Evolutionary conservation across 2,888 invertebrate species (phyloP).

Genomic region (Conistra vaccinii): DNA sequence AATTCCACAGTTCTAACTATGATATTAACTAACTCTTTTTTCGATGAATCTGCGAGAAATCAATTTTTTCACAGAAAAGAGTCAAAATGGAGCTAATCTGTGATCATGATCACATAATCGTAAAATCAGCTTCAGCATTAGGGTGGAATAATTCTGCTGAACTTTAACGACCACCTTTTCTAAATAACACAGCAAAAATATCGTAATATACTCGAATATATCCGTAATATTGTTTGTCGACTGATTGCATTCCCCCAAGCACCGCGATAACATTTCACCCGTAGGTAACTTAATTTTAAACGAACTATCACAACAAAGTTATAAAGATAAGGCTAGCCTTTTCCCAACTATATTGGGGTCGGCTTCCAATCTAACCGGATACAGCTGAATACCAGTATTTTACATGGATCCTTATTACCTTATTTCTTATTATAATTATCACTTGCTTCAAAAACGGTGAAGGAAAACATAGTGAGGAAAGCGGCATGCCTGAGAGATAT

Average conservation of each 20-base stretch:
- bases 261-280: constrained; percentile 46
- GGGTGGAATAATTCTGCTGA: not conserved
- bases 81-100: not conserved
- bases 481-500: too few species aligned
- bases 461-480: too few species aligned
- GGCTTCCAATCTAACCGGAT: too few species aligned
- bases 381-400: too few species aligned
- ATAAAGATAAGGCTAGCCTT: too few species aligned
- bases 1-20: not conserved
- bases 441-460: too few species aligned
- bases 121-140: not conserved
- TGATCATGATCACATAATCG: not conserved
- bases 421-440: too few species aligned
- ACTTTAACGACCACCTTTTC: not conserved
- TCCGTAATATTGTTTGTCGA: constrained; percentile 38
- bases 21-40: not conserved
- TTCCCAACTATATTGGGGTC: too few species aligned
- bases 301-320: constrained; percentile 50
- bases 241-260: constrained; percentile 32
- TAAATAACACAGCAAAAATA: not conserved
- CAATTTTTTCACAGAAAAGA: too few species aligned
- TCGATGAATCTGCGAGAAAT: not conserved
- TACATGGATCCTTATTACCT: too few species aligned
- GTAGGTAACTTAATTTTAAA: constrained; percentile 54
- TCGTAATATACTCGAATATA: constrained; percentile 9